Percentiles rank a stretch among this genome's conserved stretches.
Conservation (phyloP, 1,140 invertebrate species). For the Arion vulgaris region DNA sequence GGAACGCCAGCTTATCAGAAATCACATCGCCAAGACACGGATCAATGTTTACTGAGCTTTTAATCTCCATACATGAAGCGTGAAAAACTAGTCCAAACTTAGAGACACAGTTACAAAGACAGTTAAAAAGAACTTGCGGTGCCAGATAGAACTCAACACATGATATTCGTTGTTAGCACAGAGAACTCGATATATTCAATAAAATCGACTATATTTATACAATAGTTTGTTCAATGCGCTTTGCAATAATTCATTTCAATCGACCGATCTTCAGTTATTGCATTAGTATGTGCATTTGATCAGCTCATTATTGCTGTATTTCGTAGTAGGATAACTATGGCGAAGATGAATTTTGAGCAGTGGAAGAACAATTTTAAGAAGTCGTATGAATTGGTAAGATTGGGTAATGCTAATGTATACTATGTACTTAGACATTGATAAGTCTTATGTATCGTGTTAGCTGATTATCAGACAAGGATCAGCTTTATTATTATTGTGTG, state of each 20-base stretch:
- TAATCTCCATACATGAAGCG: too few relatives aligned
- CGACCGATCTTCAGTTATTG: neutral
- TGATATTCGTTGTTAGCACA: neutral
- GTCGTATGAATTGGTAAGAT: slow-evolving; percentile 26
- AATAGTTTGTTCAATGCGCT: neutral
- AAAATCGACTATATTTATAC: neutral
- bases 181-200: neutral
- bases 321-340: neutral
- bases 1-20: too few relatives aligned
- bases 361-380: slow-evolving; percentile 22
- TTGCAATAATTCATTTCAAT: neutral
- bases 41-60: too few relatives aligned
- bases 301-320: neutral
- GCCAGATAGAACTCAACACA: too few relatives aligned
- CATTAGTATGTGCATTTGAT: neutral
- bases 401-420: neutral
- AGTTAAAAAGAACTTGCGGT: too few relatives aligned
- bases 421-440: too few relatives aligned
- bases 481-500: too few relatives aligned
- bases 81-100: too few relatives aligned
- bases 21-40: too few relatives aligned
- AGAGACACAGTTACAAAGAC: too few relatives aligned
- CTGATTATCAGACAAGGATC: too few relatives aligned
- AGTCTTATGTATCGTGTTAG: too few relatives aligned
- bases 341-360: slow-evolving; percentile 1